A percentile compares a stretch with the other conserved stretches of the same genome.
phyloP scores from a whole-genome alignment of 1,140 invertebrate species.

The Drosophila elegans region DNA sequence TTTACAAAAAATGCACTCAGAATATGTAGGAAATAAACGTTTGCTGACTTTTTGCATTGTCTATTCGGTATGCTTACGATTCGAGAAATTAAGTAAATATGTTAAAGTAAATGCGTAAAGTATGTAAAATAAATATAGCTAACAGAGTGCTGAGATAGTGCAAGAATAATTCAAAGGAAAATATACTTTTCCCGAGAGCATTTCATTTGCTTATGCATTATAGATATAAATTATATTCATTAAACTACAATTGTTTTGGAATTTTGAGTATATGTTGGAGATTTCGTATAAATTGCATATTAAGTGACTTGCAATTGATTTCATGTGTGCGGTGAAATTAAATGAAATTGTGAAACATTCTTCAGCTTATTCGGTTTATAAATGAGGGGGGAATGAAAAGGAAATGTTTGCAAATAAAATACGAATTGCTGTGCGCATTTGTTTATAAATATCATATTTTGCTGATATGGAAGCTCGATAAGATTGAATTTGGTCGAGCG shows the following conservation, averaged over 20 bases:
- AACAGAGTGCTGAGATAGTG: slow-evolving; percentile 29
- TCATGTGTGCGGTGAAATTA: slow-evolving; percentile 16
- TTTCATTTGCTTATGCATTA: slow-evolving; percentile 19
- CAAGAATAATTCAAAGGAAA: slow-evolving; percentile 8
- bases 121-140: slow-evolving; percentile 37
- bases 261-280: slow-evolving; percentile 56
- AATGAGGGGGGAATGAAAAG: slow-evolving; percentile 11
- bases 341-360: slow-evolving; percentile 20
- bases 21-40: not conserved
- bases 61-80: slow-evolving; percentile 18
- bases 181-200: not conserved
- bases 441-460: slow-evolving; percentile 19
- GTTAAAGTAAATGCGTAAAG: slow-evolving; percentile 29
- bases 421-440: slow-evolving; percentile 22
- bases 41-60: slow-evolving; percentile 27
- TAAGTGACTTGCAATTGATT: slow-evolving; percentile 62
- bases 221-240: slow-evolving; percentile 23
- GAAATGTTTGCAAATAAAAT: slow-evolving; percentile 38
- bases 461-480: slow-evolving; percentile 17
- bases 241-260: slow-evolving; percentile 67
- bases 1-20: slow-evolving; percentile 21
- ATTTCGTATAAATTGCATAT: slow-evolving; percentile 51
- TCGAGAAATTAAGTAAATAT: slow-evolving; percentile 43
- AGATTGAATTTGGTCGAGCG: slow-evolving; percentile 1
- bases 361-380: not conserved